Percentiles rank a stretch among this genome's conserved stretches.
Conservation (phyloP, 2,113 vertebrate genomes). For the Nannobrachium achirus region DNA sequence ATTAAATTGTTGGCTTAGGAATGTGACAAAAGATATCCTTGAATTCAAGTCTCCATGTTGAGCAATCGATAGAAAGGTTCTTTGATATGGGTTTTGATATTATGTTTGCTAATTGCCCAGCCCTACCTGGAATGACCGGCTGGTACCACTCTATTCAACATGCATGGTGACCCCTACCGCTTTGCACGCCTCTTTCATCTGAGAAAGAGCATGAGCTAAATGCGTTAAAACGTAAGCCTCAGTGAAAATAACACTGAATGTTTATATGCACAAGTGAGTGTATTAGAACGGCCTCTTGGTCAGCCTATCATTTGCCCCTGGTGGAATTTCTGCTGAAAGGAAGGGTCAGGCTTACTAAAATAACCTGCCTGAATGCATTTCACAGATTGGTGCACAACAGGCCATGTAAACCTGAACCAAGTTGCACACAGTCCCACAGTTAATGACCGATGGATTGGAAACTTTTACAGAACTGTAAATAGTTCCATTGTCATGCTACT, state of each 20-base stretch:
- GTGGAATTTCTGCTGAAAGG: not conserved
- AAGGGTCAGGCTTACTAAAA: not conserved
- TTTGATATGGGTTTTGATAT: not conserved
- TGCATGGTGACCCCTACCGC: not conserved
- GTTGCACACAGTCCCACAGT: not conserved
- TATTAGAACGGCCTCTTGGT: not conserved
- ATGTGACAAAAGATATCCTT: no score
- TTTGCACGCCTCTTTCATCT: not conserved
- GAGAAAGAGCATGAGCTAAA: not conserved
- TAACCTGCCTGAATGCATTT: constrained; percentile 1
- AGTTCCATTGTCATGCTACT: not conserved
- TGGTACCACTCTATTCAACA: no score
- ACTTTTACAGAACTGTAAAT: not conserved
- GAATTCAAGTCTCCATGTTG: no score
- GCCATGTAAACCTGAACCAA: not conserved
- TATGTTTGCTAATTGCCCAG: not conserved
- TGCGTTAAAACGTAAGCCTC: not conserved
- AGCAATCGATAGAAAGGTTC: no score
- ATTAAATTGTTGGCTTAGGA: no score
- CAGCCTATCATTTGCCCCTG: not conserved
- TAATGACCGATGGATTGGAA: not conserved
- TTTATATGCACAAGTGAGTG: not conserved
- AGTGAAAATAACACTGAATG: no score
- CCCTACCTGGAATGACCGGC: not conserved
- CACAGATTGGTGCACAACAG: not conserved